Conservation (phyloP, 2,113 vertebrate species). For the Mormyrus iriodes region DNA sequence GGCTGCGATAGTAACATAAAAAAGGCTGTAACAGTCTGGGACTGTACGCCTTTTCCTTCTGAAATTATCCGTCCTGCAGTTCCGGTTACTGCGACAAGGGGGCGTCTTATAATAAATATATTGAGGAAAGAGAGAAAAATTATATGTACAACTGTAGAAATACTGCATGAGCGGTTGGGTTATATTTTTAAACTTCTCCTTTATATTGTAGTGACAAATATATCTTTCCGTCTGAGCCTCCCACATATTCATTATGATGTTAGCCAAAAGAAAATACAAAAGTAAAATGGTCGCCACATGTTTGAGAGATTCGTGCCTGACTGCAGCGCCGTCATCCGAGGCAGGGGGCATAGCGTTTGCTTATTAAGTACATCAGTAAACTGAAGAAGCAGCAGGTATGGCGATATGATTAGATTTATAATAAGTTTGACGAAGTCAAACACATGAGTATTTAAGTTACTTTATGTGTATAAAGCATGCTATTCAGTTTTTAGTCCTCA, state of each 20-base stretch:
- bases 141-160: background rate
- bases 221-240: no score
- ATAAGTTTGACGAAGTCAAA: background rate
- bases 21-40: constrained; percentile 37
- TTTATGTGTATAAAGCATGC: background rate
- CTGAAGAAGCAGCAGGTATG: background rate
- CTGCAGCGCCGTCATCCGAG: background rate
- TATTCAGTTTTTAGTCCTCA: background rate
- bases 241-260: background rate
- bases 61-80: constrained; percentile 62
- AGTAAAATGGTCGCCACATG: constrained; percentile 2
- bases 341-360: background rate
- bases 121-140: background rate
- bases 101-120: constrained; percentile 61
- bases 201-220: background rate
- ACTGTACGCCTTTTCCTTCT: constrained; percentile 35
- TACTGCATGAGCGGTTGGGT: background rate
- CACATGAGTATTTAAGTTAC: background rate
- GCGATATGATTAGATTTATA: background rate
- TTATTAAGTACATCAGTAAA: background rate
- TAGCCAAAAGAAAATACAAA: background rate
- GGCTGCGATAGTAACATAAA: constrained; percentile 69
- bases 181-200: background rate
- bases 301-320: background rate
- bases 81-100: constrained; percentile 69